Evolutionary conservation across 2,888 invertebrate species (phyloP).

Genomic region (Ectropis crepuscularia): DNA sequence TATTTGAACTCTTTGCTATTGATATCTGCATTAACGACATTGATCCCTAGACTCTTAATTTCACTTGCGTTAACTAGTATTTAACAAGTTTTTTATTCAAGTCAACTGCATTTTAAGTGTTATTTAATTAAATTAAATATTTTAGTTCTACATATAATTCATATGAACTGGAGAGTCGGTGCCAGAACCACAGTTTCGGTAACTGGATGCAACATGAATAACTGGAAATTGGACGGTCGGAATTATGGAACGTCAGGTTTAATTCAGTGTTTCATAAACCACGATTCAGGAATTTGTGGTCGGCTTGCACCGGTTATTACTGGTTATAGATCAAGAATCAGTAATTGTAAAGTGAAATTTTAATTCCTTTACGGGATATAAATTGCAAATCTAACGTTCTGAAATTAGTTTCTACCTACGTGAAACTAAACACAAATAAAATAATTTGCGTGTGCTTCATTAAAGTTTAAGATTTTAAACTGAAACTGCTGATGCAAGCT

Average conservation of each 20-base stretch:
- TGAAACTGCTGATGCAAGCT: too few relatives aligned
- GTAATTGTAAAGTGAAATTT: too few relatives aligned
- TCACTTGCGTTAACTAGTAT: not conserved
- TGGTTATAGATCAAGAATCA: not conserved
- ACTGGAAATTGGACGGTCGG: constrained; percentile 35
- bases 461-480: too few relatives aligned
- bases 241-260: constrained; percentile 39
- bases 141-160: too few relatives aligned
- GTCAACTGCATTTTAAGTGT: too few relatives aligned
- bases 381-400: too few relatives aligned
- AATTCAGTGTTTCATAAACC: constrained; percentile 30
- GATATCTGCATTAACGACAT: not conserved
- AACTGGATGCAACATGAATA: constrained; percentile 38
- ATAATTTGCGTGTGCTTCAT: too few relatives aligned
- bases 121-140: too few relatives aligned
- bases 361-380: too few relatives aligned
- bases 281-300: constrained; percentile 9
- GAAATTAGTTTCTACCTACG: too few relatives aligned
- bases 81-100: not conserved
- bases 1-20: too few relatives aligned
- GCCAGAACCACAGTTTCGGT: constrained; percentile 18
- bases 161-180: not conserved
- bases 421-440: too few relatives aligned
- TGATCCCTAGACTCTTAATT: not conserved
- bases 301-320: not conserved